A percentile compares a stretch with the other conserved stretches of the same genome.
Conservation (phyloP, 2,113 vertebrate species). For the Myxocyprinus asiaticus region DNA sequence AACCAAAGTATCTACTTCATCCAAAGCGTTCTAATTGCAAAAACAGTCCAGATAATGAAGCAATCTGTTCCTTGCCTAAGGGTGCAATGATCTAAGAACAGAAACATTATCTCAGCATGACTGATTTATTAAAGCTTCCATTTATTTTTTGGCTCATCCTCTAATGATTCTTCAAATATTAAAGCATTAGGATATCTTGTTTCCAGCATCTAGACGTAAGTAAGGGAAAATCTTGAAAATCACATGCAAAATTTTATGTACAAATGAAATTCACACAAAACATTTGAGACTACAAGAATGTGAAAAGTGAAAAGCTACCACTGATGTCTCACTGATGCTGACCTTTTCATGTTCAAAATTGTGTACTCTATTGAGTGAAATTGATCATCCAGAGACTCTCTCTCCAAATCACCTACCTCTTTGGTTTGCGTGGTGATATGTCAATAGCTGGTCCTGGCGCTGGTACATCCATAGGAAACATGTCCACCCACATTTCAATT, state of each 20-base stretch:
- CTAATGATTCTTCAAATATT: too few relatives aligned
- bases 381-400: neutral
- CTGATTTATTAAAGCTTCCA: neutral
- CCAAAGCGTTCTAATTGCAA: slow-evolving; percentile 15
- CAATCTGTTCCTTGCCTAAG: slow-evolving; percentile 21
- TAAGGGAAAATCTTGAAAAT: too few relatives aligned
- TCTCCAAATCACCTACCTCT: slow-evolving; percentile 79
- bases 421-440: slow-evolving; percentile 95
- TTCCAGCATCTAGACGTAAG: too few relatives aligned
- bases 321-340: too few relatives aligned
- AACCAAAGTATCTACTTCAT: too few relatives aligned
- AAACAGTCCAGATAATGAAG: slow-evolving; percentile 4
- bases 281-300: too few relatives aligned
- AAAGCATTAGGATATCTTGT: too few relatives aligned
- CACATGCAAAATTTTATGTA: too few relatives aligned
- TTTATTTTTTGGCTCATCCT: slow-evolving; percentile 3
- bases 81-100: slow-evolving; percentile 3
- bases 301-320: too few relatives aligned
- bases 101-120: neutral
- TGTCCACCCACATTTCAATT: slow-evolving; percentile 98
- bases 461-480: slow-evolving; percentile 95
- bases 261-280: too few relatives aligned
- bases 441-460: slow-evolving; percentile 90
- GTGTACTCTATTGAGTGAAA: neutral
- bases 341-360: neutral